Percentiles rank a stretch among this genome's conserved stretches.
phyloP scores from a whole-genome alignment of 2,797 vertebrate genomes.

The Takifugu ocellatus region DNA sequence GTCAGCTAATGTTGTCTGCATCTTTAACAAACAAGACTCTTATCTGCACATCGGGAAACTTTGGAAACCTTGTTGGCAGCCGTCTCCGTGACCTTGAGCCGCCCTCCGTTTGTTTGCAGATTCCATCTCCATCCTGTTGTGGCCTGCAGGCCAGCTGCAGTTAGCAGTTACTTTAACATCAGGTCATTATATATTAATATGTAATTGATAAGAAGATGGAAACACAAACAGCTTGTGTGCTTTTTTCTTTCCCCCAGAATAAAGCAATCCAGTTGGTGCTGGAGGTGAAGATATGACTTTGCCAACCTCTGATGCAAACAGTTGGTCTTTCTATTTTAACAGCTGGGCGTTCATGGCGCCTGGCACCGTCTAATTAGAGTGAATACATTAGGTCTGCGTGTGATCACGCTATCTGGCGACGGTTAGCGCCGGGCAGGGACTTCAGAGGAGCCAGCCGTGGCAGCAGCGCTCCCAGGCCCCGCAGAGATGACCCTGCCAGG shows the following conservation, averaged over 20 bases:
- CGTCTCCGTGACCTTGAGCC: not conserved
- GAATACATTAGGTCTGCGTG: constrained; percentile 79
- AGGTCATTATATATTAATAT: not conserved
- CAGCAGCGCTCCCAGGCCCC: constrained; percentile 57
- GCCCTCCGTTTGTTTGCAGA: not conserved
- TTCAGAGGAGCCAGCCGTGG: constrained; percentile 56
- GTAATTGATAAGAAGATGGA: too few relatives aligned
- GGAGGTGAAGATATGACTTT: constrained; percentile 39
- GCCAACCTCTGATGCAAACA: constrained; percentile 55
- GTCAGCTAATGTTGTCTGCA: not conserved
- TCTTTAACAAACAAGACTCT: not conserved
- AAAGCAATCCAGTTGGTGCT: constrained; percentile 45
- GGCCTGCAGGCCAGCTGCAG: not conserved
- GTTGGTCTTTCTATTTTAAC: constrained; percentile 67
- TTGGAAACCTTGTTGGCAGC: not conserved
- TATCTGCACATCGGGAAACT: not conserved
- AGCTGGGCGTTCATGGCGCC: constrained; percentile 65
- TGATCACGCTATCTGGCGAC: constrained; percentile 75
- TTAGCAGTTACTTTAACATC: not conserved
- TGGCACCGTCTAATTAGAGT: constrained; percentile 78
- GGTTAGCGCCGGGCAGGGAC: constrained; percentile 67
- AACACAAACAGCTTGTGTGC: too few relatives aligned
- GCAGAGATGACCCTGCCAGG: constrained; percentile 70
- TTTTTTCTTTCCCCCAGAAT: not conserved
- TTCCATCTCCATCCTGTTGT: not conserved